Conservation (phyloP, 2,888 invertebrate species). For the Chesias legatella region DNA sequence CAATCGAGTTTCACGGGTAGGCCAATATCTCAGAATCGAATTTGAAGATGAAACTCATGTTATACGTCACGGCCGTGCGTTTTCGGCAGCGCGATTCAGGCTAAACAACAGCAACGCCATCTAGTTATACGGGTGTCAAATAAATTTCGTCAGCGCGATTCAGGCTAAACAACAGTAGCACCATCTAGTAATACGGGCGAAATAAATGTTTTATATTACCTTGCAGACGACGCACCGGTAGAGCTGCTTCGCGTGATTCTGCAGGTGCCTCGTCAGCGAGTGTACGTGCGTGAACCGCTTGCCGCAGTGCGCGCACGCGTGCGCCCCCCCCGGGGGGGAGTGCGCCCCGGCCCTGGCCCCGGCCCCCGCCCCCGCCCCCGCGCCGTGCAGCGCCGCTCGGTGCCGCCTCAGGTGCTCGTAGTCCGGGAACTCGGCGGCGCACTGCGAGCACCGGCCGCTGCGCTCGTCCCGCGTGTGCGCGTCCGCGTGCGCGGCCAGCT, state of each 20-base stretch:
- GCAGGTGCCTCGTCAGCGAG: conserved; percentile 68
- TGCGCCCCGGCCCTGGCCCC: conserved; percentile 19
- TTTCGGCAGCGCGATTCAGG: too few relatives aligned
- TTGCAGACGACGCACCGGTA: conserved; percentile 75
- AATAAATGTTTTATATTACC: conserved; percentile 39
- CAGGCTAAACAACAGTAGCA: too few relatives aligned
- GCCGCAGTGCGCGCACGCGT: conserved; percentile 69
- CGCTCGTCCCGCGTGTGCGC: conserved; percentile 66
- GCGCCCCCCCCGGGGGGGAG: conserved; percentile 27
- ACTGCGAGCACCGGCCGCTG: too few relatives aligned
- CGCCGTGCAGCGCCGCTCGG: conserved; percentile 44
- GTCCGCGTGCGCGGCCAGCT: conserved; percentile 55
- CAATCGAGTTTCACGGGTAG: too few relatives aligned
- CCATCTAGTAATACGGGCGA: too few relatives aligned
- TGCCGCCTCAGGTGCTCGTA: conserved; percentile 70
- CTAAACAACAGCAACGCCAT: too few relatives aligned
- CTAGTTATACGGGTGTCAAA: too few relatives aligned
- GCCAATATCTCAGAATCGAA: too few relatives aligned
- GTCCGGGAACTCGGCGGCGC: conserved; percentile 60
- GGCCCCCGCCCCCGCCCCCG: conserved; percentile 23
- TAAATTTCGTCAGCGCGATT: too few relatives aligned
- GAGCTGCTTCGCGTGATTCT: conserved; percentile 72
- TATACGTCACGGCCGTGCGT: too few relatives aligned
- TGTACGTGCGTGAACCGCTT: conserved; percentile 68
- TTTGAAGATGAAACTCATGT: too few relatives aligned